Conservation (phyloP, 2,797 vertebrate genomes). For the Gambusia yucatana region DNA sequence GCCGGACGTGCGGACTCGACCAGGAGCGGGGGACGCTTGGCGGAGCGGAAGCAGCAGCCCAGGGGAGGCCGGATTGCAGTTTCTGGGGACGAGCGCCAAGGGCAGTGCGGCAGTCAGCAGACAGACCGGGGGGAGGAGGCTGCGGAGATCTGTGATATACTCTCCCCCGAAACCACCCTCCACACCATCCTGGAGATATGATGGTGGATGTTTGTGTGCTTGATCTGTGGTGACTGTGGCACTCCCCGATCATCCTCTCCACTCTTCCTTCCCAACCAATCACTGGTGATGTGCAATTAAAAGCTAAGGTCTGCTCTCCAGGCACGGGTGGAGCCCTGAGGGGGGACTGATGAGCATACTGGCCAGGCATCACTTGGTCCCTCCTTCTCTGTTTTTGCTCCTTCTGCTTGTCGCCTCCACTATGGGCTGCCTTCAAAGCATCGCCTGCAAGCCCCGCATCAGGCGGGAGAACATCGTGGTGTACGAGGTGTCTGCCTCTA, state of each 20-base stretch:
- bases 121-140: conserved; percentile 80
- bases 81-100: conserved; percentile 84
- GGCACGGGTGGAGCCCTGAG: conserved; percentile 72
- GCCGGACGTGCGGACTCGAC: conserved; percentile 79
- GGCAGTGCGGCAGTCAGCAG: conserved; percentile 84
- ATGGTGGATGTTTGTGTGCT: conserved; percentile 43
- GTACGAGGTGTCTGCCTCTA: conserved; percentile 96
- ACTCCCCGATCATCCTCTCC: conserved; percentile 26
- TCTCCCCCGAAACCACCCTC: conserved; percentile 61
- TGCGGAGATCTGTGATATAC: conserved; percentile 76
- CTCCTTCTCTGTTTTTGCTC: conserved; percentile 79
- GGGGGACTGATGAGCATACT: conserved; percentile 82
- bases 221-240: conserved; percentile 62
- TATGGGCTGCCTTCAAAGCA: conserved; percentile 98
- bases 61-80: conserved; percentile 79
- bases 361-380: conserved; percentile 72
- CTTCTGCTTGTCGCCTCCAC: conserved; percentile 77
- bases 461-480: conserved; percentile 98
- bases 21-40: conserved; percentile 63
- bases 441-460: conserved; percentile 96
- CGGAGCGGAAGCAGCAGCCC: conserved; percentile 69
- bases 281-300: conserved; percentile 67
- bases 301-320: conserved; percentile 68
- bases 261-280: conserved; percentile 39
- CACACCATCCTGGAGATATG: conserved; percentile 54